A percentile compares a stretch with the other conserved stretches of the same genome.
phyloP scores from a whole-genome alignment of 2,888 invertebrate genomes.

The Elaeidobius kamerunicus region DNA sequence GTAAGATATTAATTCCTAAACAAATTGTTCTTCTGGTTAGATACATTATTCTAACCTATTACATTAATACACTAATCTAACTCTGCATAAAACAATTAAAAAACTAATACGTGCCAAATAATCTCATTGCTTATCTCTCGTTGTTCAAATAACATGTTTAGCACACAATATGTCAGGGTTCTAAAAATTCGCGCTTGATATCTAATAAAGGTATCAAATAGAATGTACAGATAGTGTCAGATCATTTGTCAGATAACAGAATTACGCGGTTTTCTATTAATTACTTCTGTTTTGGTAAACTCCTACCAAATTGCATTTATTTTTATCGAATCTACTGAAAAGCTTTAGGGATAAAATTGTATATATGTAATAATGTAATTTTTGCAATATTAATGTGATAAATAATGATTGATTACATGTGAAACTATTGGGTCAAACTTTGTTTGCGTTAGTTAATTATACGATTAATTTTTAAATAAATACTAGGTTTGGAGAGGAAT shows the following conservation, averaged over 20 bases:
- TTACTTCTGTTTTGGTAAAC: slow-evolving; percentile 2
- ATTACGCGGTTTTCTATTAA: slow-evolving; percentile 12
- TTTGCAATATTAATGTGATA: too few species aligned
- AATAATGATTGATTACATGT: too few species aligned
- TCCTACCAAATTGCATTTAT: background rate
- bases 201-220: slow-evolving; percentile 8
- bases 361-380: too few species aligned
- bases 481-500: too few species aligned
- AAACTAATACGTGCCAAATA: slow-evolving; percentile 4
- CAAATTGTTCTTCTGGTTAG: too few species aligned
- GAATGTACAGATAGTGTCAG: slow-evolving; percentile 16
- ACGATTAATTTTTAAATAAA: too few species aligned
- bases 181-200: slow-evolving; percentile 5
- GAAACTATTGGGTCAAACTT: too few species aligned
- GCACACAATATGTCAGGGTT: slow-evolving; percentile 11
- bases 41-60: background rate
- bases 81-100: slow-evolving; percentile 6
- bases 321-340: too few species aligned
- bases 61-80: background rate
- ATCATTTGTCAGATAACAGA: slow-evolving; percentile 5
- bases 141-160: slow-evolving; percentile 10
- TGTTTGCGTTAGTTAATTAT: too few species aligned
- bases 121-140: slow-evolving; percentile 8
- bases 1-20: too few species aligned
- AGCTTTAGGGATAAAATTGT: too few species aligned